These are phyloP conservation scores for Macquaria ambigua DNA, from an alignment of 2,113 vertebrate genomes.

Conservation along the genomic window DNA sequence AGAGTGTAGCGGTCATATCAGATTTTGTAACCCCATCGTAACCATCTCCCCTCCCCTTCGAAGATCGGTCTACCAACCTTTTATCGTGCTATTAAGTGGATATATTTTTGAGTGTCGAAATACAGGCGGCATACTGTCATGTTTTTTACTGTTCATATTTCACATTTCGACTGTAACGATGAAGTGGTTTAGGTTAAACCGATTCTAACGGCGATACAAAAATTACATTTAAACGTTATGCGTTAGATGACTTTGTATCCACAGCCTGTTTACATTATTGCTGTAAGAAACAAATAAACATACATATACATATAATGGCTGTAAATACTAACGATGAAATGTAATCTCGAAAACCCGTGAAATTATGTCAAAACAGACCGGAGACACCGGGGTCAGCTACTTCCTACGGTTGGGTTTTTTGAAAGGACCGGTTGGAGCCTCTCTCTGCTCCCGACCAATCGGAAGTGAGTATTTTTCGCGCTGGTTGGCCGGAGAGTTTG, in stretches of 20 bases:
- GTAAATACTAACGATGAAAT: rapidly evolving
- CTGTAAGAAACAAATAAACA: not conserved
- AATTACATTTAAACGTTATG: not conserved
- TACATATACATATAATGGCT: not conserved
- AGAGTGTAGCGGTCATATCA: not conserved
- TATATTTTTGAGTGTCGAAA: not conserved
- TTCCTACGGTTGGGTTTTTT: conserved; percentile 80
- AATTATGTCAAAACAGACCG: conserved; percentile 13
- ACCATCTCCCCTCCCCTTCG: no score
- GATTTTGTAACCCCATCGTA: not conserved
- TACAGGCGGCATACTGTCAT: not conserved
- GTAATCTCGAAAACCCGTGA: not conserved
- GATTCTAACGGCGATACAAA: not conserved
- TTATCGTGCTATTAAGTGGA: not conserved
- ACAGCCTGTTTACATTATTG: not conserved
- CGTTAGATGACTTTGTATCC: not conserved
- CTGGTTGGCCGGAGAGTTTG: conserved; percentile 88
- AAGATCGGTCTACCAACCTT: not conserved
- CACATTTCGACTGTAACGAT: not conserved
- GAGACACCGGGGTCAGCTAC: conserved; percentile 46
- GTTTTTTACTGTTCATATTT: no score
- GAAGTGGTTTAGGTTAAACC: not conserved
- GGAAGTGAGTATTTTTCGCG: conserved; percentile 94
- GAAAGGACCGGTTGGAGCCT: conserved; percentile 89
- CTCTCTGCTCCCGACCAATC: conserved; percentile 88